A percentile compares a stretch with the other conserved stretches of the same genome.
These are phyloP conservation scores for Candidula unifasciata DNA, from an alignment of 2,888 invertebrate genomes.

Conservation along the genomic window DNA sequence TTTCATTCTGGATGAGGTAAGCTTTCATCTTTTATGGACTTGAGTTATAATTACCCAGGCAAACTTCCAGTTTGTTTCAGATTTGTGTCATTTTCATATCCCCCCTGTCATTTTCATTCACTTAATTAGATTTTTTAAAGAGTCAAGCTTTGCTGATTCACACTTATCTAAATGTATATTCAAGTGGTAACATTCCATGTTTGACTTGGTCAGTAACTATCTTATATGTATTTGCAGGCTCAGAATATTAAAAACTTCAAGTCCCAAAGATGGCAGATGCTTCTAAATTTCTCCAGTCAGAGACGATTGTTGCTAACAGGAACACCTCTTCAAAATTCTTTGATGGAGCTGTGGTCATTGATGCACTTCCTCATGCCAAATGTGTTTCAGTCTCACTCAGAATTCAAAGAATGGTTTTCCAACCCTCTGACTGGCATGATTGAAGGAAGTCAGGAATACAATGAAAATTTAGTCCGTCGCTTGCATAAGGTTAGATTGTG, in stretches of 20 bases:
- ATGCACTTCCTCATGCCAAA: slow-evolving; percentile 99
- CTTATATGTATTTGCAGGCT: slow-evolving; percentile 82
- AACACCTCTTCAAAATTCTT: slow-evolving; percentile 97
- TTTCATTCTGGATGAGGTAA: slow-evolving; percentile 91
- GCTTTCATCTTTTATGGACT: slow-evolving; percentile 16
- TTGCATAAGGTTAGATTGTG: slow-evolving; percentile 86
- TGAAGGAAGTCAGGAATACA: slow-evolving; percentile 93
- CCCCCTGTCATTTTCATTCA: too few species aligned
- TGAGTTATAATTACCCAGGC: too few species aligned
- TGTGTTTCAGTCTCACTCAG: slow-evolving; percentile 88
- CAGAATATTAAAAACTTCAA: slow-evolving; percentile 99
- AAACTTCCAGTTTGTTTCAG: too few species aligned
- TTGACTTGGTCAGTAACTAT: background rate
- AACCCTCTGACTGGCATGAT: slow-evolving; percentile 98
- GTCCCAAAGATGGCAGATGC: slow-evolving; percentile 97
- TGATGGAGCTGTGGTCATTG: slow-evolving; percentile 98
- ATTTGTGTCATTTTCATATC: too few species aligned
- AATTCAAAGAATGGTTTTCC: slow-evolving; percentile 97
- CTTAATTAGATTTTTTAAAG: too few species aligned
- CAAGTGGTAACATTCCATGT: too few species aligned
- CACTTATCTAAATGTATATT: too few species aligned
- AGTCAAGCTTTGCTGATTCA: too few species aligned
- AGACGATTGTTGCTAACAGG: slow-evolving; percentile 89
- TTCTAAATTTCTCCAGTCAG: slow-evolving; percentile 96
- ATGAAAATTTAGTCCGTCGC: slow-evolving; percentile 90